Conservation (phyloP, 37 sponge, comb jelly and placozoan species). For the Chondrosia reniformis region DNA sequence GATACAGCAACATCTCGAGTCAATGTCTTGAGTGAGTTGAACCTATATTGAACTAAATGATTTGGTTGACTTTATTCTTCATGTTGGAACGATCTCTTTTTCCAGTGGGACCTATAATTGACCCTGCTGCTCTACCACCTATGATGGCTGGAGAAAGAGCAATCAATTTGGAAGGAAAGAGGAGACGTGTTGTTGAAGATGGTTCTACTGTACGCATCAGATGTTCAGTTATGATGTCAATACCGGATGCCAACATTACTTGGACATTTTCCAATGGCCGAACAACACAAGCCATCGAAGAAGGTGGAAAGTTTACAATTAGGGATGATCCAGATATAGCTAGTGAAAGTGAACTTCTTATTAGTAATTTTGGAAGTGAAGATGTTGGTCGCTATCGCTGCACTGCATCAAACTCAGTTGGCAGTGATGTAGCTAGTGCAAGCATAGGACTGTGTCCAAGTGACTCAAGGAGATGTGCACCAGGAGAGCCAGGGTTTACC, state of each 20-base stretch:
- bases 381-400: conserved; percentile 6
- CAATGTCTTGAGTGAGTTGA: conserved; percentile 7
- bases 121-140: neutral
- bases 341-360: neutral
- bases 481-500: neutral
- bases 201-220: neutral
- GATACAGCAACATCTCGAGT: neutral
- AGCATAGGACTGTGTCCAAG: neutral
- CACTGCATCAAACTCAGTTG: conserved; percentile 4
- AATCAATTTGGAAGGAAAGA: neutral
- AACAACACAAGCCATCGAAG: neutral
- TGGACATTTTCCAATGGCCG: neutral
- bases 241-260: neutral
- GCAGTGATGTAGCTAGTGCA: neutral
- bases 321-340: no score
- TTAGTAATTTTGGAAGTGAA: neutral
- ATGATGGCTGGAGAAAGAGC: neutral
- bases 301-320: neutral
- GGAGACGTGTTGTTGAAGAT: neutral
- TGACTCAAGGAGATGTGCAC: neutral
- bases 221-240: neutral
- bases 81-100: neutral
- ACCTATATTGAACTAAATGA: neutral
- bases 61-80: neutral
- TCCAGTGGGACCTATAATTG: neutral